Conservation (phyloP, 2,113 vertebrate genomes). For the Lophura nycthemera region DNA sequence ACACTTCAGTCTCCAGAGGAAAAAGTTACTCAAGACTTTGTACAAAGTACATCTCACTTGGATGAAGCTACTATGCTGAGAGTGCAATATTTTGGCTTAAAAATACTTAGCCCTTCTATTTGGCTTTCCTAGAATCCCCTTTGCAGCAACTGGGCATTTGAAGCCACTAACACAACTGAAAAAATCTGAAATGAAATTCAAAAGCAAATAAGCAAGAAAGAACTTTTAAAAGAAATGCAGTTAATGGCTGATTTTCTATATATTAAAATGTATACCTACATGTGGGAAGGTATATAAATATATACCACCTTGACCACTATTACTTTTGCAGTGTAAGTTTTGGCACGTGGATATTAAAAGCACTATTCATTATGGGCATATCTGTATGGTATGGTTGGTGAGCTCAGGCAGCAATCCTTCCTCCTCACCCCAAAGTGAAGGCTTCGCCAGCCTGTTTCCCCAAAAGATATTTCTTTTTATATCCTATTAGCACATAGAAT, state of each 20-base stretch:
- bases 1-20: not conserved
- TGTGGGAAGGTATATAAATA: not conserved
- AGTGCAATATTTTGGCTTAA: not conserved
- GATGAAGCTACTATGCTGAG: not conserved
- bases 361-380: not conserved
- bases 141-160: not conserved
- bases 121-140: constrained; percentile 14
- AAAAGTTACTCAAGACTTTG: not conserved
- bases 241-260: not conserved
- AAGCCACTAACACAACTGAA: not conserved
- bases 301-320: not conserved
- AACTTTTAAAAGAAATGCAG: not conserved
- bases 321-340: not conserved
- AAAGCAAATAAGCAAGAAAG: not conserved
- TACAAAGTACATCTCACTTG: not conserved
- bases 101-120: not conserved
- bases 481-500: not conserved
- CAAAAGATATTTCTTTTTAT: not conserved
- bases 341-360: not conserved
- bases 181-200: not conserved
- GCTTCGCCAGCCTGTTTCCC: not conserved
- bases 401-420: not conserved
- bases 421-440: not conserved
- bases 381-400: not conserved
- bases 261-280: not conserved